Percentiles rank a stretch among this genome's conserved stretches.
Evolutionary conservation across 2,888 invertebrate genomes (phyloP).

Genomic region (Napeogenes sylphis): DNA sequence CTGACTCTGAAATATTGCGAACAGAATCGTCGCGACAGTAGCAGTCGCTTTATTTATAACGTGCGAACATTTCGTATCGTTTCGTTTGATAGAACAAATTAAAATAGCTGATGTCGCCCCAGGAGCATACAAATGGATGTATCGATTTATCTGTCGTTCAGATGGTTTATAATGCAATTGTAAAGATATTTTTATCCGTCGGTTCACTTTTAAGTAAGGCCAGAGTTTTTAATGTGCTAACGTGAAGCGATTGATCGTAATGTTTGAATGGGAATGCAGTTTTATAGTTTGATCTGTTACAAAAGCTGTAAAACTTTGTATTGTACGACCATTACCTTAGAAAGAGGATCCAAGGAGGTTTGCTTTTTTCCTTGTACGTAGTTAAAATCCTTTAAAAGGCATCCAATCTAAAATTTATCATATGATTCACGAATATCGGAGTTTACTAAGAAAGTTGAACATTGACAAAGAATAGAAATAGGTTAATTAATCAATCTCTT

Average conservation of each 20-base stretch:
- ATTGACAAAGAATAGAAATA: conserved; percentile 32
- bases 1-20: conserved; percentile 70
- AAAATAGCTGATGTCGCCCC: conserved; percentile 38
- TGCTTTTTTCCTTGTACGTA: too few relatives aligned
- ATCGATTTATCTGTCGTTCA: conserved; percentile 51
- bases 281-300: conserved; percentile 27
- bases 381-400: neutral
- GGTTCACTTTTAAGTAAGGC: conserved; percentile 9
- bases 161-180: conserved; percentile 30
- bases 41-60: conserved; percentile 67
- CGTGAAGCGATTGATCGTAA: neutral
- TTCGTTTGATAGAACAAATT: conserved; percentile 60
- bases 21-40: conserved; percentile 67
- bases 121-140: conserved; percentile 45
- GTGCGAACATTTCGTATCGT: conserved; percentile 44
- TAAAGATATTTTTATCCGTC: conserved; percentile 21
- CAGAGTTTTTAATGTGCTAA: neutral
- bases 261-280: neutral
- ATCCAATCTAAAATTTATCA: neutral
- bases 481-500: conserved; percentile 69
- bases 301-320: neutral
- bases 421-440: neutral
- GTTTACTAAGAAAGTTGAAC: neutral
- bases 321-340: neutral
- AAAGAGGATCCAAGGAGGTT: neutral